Evolutionary conservation across 1,140 invertebrate genomes (phyloP).

Genomic region (Scaptomyza montana): DNA sequence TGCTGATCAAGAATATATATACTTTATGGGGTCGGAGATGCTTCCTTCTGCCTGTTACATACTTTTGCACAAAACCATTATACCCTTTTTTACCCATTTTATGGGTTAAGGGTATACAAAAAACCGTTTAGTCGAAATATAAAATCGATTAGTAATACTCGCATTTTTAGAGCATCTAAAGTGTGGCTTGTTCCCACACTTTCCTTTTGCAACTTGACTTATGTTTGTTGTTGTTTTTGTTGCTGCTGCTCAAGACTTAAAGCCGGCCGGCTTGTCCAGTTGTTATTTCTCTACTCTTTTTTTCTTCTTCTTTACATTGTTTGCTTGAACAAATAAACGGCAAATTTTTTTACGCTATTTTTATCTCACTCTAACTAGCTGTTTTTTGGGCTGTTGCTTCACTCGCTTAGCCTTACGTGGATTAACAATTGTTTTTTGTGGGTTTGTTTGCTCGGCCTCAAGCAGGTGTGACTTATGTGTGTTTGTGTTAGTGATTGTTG

Average conservation of each 20-base stretch:
- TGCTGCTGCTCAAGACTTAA: constrained; percentile 40
- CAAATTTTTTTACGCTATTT: constrained; percentile 15
- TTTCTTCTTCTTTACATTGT: constrained; percentile 37
- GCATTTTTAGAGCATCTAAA: constrained; percentile 1
- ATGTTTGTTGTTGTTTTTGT: constrained; percentile 6
- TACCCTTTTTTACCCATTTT: too few relatives aligned
- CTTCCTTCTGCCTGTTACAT: too few relatives aligned
- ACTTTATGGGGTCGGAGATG: too few relatives aligned
- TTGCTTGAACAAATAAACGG: constrained; percentile 35
- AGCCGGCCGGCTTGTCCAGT: constrained; percentile 56
- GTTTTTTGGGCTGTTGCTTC: not conserved
- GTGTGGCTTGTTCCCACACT: not conserved
- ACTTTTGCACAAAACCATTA: too few relatives aligned
- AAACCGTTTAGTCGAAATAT: too few relatives aligned
- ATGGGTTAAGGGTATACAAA: too few relatives aligned
- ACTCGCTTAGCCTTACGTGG: constrained; percentile 42
- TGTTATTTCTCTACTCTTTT: constrained; percentile 26
- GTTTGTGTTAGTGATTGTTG: constrained; percentile 27
- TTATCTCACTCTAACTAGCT: constrained; percentile 2
- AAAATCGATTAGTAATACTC: too few relatives aligned
- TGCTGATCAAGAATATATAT: too few relatives aligned
- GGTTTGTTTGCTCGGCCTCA: constrained; percentile 48
- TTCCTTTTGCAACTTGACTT: not conserved
- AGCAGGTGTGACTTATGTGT: constrained; percentile 68
- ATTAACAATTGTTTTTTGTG: constrained; percentile 54